A percentile compares a stretch with the other conserved stretches of the same genome.
Conservation (phyloP, 2,113 vertebrate genomes). For the Coptodon rendalli region DNA sequence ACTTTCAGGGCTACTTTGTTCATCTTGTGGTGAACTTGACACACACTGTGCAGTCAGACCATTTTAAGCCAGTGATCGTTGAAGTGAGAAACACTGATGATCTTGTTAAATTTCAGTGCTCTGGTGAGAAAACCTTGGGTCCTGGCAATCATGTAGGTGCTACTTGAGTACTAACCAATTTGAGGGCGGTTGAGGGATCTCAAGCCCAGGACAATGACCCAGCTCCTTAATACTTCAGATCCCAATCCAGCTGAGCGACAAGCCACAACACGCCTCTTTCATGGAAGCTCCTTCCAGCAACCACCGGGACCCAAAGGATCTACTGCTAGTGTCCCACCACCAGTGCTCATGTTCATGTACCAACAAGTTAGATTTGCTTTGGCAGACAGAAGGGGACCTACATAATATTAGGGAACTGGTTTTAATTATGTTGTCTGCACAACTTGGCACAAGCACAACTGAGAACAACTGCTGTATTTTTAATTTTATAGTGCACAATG, state of each 20-base stretch:
- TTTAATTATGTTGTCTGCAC: neutral
- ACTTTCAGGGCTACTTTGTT: neutral
- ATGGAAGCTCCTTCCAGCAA: neutral
- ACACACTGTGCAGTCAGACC: neutral
- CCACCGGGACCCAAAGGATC: neutral
- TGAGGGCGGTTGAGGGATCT: neutral
- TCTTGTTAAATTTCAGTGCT: neutral
- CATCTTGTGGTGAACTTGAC: neutral
- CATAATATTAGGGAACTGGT: neutral
- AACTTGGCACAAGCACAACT: neutral
- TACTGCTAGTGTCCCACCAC: neutral
- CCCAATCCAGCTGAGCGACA: neutral
- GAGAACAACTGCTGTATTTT: neutral
- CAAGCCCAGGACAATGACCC: neutral
- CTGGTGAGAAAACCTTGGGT: neutral
- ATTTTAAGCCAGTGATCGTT: neutral
- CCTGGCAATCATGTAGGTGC: neutral
- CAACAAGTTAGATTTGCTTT: neutral
- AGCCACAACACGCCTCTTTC: neutral
- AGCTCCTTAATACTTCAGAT: neutral
- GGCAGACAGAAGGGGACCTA: neutral
- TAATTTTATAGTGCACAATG: neutral
- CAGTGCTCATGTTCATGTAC: neutral
- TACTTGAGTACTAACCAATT: neutral
- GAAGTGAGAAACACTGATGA: neutral